These are phyloP conservation scores for Neoitamus cyanurus DNA, from an alignment of 2,888 invertebrate species.

Conservation along the genomic window DNA sequence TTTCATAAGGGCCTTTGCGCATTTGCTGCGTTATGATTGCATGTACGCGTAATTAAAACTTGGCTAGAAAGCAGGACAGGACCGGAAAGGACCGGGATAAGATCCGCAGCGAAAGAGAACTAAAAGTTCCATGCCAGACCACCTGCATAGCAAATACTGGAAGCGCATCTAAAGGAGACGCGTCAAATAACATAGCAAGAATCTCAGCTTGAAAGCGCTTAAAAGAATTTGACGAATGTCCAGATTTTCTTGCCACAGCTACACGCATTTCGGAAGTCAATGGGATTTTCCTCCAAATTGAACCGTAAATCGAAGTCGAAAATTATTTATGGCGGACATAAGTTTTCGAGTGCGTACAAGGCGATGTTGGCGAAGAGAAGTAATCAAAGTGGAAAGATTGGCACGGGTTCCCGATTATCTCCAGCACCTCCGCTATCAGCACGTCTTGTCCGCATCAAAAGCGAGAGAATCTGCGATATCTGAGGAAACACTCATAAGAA, in stretches of 20 bases:
- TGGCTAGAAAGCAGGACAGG: not conserved
- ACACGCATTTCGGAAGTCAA: not conserved
- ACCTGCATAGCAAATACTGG: no score
- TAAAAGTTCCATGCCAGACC: not conserved
- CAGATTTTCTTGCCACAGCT: not conserved
- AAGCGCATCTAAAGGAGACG: no score
- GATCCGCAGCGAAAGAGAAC: not conserved
- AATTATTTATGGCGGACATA: slow-evolving; percentile 37
- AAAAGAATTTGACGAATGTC: not conserved
- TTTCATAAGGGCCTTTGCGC: not conserved
- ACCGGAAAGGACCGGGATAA: not conserved
- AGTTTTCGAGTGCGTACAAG: not conserved
- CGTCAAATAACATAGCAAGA: not conserved
- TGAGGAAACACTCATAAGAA: not conserved
- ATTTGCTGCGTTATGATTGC: not conserved
- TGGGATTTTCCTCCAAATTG: slow-evolving; percentile 6
- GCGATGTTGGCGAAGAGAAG: not conserved
- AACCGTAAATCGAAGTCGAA: slow-evolving; percentile 21
- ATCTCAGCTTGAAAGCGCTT: not conserved
- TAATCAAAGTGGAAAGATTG: slow-evolving; percentile 9
- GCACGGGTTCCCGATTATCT: slow-evolving; percentile 29
- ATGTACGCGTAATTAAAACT: not conserved
- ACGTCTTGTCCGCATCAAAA: not conserved
- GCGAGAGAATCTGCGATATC: not conserved
- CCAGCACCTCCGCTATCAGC: not conserved